Evolutionary conservation across 2,113 vertebrate species (phyloP).

Genomic region (Pyrgilauda ruficollis): DNA sequence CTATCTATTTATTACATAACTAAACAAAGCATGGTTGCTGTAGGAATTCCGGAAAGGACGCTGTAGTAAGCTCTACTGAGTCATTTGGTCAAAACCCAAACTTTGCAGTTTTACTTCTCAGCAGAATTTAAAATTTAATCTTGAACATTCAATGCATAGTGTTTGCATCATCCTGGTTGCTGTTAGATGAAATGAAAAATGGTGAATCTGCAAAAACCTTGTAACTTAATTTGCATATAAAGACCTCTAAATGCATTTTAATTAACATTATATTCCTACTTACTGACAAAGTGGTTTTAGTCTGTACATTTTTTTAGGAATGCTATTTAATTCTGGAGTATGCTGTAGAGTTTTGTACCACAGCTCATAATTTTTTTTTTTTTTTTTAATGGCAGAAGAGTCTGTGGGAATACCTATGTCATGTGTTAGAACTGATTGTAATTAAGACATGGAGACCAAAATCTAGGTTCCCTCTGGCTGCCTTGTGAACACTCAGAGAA

Average conservation of each 20-base stretch:
- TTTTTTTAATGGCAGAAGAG: neutral
- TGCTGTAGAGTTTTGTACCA: neutral
- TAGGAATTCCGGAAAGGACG: neutral
- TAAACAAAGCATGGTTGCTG: neutral
- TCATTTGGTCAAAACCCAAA: neutral
- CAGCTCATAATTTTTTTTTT: neutral
- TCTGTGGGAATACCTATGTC: neutral
- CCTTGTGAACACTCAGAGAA: neutral
- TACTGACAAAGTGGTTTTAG: slow-evolving; percentile 24
- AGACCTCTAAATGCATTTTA: slow-evolving; percentile 56
- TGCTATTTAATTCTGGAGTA: neutral
- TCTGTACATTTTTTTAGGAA: neutral
- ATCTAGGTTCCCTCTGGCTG: neutral
- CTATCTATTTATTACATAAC: neutral
- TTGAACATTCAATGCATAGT: neutral
- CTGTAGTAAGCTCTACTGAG: neutral
- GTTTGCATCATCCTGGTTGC: slow-evolving; percentile 18
- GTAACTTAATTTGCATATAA: slow-evolving; percentile 50
- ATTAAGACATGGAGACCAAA: neutral
- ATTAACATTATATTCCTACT: slow-evolving; percentile 48
- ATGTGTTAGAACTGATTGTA: neutral
- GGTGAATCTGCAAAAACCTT: slow-evolving; percentile 41
- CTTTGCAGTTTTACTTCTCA: neutral
- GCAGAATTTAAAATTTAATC: slow-evolving; percentile 16
- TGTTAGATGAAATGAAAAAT: slow-evolving; percentile 49